These are phyloP conservation scores for Trachelus troglodyta DNA, from an alignment of 2,888 invertebrate species.

Conservation along the genomic window DNA sequence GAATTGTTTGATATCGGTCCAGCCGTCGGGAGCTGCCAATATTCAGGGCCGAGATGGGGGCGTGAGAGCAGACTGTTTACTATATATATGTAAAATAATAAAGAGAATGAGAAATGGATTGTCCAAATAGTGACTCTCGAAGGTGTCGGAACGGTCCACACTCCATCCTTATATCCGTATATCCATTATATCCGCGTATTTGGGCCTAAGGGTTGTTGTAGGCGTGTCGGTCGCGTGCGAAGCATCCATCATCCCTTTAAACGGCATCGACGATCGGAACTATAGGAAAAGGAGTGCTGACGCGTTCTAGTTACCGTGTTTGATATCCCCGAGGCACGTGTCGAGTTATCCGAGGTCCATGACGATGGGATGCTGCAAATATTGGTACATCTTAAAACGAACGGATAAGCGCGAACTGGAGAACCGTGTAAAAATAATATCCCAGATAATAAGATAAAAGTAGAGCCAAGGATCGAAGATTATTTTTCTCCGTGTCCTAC, in stretches of 20 bases:
- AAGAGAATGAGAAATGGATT: slow-evolving; percentile 40
- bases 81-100: slow-evolving; percentile 13
- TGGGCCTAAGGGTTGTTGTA: slow-evolving; percentile 24
- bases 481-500: neutral
- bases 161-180: neutral
- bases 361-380: neutral
- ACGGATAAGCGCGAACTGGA: neutral
- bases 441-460: neutral
- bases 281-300: neutral
- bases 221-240: slow-evolving; percentile 63
- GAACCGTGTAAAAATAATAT: neutral
- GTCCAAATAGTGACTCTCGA: slow-evolving; percentile 34
- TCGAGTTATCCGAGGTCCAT: neutral
- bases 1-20: slow-evolving; percentile 61
- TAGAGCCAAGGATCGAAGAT: neutral
- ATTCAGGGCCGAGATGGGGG: slow-evolving; percentile 12
- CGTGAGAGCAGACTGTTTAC: slow-evolving; percentile 7
- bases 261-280: slow-evolving; percentile 36
- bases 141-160: neutral
- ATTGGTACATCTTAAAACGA: neutral
- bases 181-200: neutral
- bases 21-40: slow-evolving; percentile 22
- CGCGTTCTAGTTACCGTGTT: neutral
- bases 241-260: slow-evolving; percentile 64
- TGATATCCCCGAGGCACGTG: neutral